A percentile compares a stretch with the other conserved stretches of the same genome.
Conservation (phyloP, 2,113 vertebrate species). For the Zootoca vivipara region DNA sequence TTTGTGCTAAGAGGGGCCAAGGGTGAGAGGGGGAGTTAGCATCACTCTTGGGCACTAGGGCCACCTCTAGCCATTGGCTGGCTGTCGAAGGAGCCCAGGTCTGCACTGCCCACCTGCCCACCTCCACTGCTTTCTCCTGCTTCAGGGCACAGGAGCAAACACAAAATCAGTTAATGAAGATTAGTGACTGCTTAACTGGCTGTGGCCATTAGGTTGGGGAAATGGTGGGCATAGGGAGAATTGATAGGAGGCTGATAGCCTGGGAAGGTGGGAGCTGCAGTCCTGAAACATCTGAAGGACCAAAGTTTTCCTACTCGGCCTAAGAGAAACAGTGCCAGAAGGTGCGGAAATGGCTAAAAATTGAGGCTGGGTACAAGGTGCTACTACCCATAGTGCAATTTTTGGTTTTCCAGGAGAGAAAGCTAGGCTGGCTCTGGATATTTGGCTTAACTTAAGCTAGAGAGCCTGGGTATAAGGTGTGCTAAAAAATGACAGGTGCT, state of each 20-base stretch:
- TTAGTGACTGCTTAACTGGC: neutral
- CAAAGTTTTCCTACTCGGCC: neutral
- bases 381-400: too few species aligned
- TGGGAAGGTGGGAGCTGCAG: neutral
- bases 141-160: neutral
- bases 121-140: neutral
- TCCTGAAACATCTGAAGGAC: neutral
- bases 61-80: neutral
- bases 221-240: neutral
- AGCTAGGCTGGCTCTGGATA: neutral
- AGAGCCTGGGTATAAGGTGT: neutral
- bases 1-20: constrained; percentile 94
- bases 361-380: neutral
- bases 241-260: neutral
- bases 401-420: neutral
- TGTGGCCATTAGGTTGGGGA: too few species aligned
- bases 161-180: neutral
- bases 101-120: neutral
- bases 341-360: neutral
- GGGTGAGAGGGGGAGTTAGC: constrained; percentile 76
- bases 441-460: neutral
- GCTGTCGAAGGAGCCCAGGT: neutral
- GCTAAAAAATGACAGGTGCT: neutral
- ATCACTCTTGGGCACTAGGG: neutral
- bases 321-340: neutral